Conservation (phyloP, 1,140 invertebrate species). For the Stegodyphus dumicola region DNA sequence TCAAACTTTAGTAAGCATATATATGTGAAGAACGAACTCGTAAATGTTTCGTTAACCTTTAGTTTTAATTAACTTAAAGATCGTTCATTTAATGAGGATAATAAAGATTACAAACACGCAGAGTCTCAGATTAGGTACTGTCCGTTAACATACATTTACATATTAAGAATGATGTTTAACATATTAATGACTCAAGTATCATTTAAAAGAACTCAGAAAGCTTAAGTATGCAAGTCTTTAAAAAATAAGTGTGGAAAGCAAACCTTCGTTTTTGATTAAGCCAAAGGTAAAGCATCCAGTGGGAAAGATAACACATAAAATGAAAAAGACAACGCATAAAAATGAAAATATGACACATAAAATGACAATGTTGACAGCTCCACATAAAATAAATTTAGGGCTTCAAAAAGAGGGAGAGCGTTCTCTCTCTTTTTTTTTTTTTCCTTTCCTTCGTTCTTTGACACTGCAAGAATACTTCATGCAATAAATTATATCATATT, state of each 20-base stretch:
- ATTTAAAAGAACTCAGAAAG: not conserved
- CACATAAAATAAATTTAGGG: conserved; percentile 55
- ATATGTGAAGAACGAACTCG: no score
- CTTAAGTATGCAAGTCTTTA: not conserved
- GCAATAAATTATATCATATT: conserved; percentile 41
- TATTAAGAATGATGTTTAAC: not conserved
- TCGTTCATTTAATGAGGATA: no score
- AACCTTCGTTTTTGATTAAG: no score
- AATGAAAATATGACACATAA: conserved; percentile 51
- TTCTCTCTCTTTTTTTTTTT: not conserved
- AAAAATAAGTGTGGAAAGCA: no score
- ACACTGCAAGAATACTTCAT: conserved; percentile 31
- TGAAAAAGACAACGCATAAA: conserved; percentile 32
- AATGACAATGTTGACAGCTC: conserved; percentile 50
- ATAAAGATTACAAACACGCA: no score
- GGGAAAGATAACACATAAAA: conserved; percentile 3
- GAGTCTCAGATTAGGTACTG: no score
- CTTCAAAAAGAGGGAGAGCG: conserved; percentile 12
- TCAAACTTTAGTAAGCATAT: no score
- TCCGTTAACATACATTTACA: no score
- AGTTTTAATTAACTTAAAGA: no score
- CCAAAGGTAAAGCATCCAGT: no score
- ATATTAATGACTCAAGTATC: not conserved
- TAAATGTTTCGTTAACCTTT: no score
- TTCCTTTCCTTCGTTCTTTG: conserved; percentile 12